Evolutionary conservation across 2,113 vertebrate species (phyloP).

Genomic region (Lepidothrix coronata): DNA sequence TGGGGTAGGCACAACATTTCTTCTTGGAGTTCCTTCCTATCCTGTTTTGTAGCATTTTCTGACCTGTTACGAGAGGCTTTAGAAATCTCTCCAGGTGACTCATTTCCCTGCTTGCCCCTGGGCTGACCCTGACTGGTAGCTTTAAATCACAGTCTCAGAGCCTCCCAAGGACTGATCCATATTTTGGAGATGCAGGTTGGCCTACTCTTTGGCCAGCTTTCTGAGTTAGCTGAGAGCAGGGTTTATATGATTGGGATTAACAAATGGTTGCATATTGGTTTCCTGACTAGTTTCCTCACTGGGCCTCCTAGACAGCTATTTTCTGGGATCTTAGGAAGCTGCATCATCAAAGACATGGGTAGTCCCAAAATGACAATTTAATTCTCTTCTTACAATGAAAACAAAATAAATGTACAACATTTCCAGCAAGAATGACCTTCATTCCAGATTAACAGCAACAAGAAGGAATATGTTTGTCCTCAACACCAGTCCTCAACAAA

Average conservation of each 20-base stretch:
- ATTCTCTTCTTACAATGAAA: not conserved
- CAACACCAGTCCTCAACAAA: not conserved
- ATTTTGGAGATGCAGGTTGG: not conserved
- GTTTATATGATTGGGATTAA: not conserved
- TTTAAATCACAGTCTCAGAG: not conserved
- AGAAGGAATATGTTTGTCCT: not conserved
- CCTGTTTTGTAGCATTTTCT: not conserved
- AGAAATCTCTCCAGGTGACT: not conserved
- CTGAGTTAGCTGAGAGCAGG: not conserved
- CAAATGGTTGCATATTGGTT: not conserved
- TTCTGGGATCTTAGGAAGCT: not conserved
- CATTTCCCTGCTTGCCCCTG: not conserved
- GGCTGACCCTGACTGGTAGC: not conserved
- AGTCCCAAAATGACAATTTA: not conserved
- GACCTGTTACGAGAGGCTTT: not conserved
- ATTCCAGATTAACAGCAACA: not conserved
- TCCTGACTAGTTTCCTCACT: not conserved
- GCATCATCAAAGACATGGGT: not conserved
- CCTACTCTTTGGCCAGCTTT: not conserved
- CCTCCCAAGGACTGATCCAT: not conserved
- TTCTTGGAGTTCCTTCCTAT: not conserved
- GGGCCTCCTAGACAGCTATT: not conserved
- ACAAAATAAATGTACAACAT: rapidly evolving
- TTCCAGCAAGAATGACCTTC: constrained; percentile 1
- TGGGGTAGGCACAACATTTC: not conserved